Evolutionary conservation across 2,113 vertebrate species (phyloP).

Genomic region (Gila orcuttii): DNA sequence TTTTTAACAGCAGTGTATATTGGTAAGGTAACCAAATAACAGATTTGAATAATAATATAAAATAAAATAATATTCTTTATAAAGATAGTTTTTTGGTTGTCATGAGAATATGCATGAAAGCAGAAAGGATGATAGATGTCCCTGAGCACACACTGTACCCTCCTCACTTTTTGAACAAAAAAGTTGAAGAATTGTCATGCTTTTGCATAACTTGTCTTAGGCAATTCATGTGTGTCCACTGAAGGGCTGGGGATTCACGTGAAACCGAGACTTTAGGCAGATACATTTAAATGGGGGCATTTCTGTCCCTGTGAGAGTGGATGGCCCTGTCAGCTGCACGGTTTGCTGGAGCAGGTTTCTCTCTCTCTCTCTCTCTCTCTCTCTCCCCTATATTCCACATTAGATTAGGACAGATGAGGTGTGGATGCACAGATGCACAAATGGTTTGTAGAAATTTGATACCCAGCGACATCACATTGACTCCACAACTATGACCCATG

Average conservation of each 20-base stretch:
- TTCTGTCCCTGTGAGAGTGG: slow-evolving; percentile 28
- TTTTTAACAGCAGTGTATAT: neutral
- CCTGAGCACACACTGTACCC: neutral
- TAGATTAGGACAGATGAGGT: slow-evolving; percentile 42
- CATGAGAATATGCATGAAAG: neutral
- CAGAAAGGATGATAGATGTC: neutral
- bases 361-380: neutral
- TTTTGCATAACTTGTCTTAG: slow-evolving; percentile 24
- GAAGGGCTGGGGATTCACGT: neutral
- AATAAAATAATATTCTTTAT: neutral
- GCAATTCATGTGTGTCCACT: slow-evolving; percentile 24
- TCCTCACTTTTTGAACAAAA: slow-evolving; percentile 23
- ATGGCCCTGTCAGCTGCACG: slow-evolving; percentile 22
- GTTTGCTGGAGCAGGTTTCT: slow-evolving; percentile 24
- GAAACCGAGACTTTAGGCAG: slow-evolving; percentile 31
- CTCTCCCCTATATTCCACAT: neutral
- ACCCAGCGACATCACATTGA: neutral
- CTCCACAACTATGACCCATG: neutral
- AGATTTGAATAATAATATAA: neutral
- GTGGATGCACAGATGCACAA: slow-evolving; percentile 14
- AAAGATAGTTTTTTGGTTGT: neutral
- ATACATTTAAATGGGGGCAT: slow-evolving; percentile 45
- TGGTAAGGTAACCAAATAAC: neutral
- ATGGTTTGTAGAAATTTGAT: slow-evolving; percentile 26
- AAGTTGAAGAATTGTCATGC: slow-evolving; percentile 18